Evolutionary conservation across 2,888 invertebrate genomes (phyloP).

Genomic region (Brachyptera putata): DNA sequence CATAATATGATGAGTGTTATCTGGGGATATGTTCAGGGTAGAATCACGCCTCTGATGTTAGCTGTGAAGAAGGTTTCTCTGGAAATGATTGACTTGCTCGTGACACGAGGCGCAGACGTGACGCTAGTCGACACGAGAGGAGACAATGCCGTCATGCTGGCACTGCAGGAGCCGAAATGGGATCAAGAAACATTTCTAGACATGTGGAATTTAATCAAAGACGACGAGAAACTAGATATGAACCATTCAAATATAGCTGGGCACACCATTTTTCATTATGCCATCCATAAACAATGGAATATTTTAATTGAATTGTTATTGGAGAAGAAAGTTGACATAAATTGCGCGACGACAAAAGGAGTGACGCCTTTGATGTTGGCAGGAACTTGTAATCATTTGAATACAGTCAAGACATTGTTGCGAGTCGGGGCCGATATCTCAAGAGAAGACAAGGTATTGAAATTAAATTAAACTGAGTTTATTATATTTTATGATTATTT

Average conservation of each 20-base stretch:
- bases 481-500: too few relatives aligned
- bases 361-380: constrained; percentile 46
- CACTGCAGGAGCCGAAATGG: constrained; percentile 43
- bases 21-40: constrained; percentile 41
- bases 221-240: constrained; percentile 38
- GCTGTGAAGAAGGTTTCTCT: constrained; percentile 43
- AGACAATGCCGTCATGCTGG: constrained; percentile 43
- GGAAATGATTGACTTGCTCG: constrained; percentile 43
- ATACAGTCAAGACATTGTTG: constrained; percentile 40
- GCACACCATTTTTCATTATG: constrained; percentile 44
- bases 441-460: constrained; percentile 39
- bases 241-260: constrained; percentile 43
- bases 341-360: constrained; percentile 38
- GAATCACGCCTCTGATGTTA: constrained; percentile 44
- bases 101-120: constrained; percentile 43
- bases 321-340: constrained; percentile 38
- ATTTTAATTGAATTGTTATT: constrained; percentile 40
- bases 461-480: too few relatives aligned
- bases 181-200: constrained; percentile 43
- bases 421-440: constrained; percentile 40
- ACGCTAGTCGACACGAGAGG: constrained; percentile 41
- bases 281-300: constrained; percentile 44
- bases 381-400: constrained; percentile 41
- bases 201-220: constrained; percentile 42
- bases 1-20: too few relatives aligned